Percentiles rank a stretch among this genome's conserved stretches.
These are phyloP conservation scores for Ciconia stormi DNA, from an alignment of 2,113 vertebrate genomes.

Conservation along the genomic window DNA sequence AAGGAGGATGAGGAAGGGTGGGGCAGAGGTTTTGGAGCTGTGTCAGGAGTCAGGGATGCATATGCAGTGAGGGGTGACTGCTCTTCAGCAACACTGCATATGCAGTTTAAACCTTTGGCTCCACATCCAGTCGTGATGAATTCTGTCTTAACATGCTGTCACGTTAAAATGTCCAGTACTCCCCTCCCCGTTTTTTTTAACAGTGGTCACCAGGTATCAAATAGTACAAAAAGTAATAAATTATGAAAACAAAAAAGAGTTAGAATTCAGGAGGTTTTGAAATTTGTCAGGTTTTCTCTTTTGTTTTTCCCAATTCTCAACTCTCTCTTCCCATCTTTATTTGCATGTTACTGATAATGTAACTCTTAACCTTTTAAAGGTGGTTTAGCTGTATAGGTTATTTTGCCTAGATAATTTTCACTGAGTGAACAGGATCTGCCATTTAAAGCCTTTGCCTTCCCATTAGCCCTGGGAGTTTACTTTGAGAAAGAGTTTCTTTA, in stretches of 20 bases:
- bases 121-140: not conserved
- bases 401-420: not conserved
- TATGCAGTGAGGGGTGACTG: not conserved
- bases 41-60: not conserved
- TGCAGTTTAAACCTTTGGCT: not conserved
- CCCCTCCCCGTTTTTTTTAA: not conserved
- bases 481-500: not conserved
- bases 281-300: not conserved
- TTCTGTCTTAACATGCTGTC: not conserved
- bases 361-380: not conserved
- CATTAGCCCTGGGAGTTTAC: not conserved
- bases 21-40: not conserved
- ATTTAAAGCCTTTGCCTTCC: not conserved
- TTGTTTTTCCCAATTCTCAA: not conserved
- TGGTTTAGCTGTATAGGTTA: not conserved
- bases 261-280: not conserved
- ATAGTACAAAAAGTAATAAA: not conserved
- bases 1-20: not conserved
- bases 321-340: not conserved
- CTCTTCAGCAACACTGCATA: rapidly evolving
- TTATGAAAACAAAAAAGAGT: not conserved
- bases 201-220: not conserved
- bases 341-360: not conserved
- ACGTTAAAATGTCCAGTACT: not conserved
- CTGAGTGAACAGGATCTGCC: not conserved